phyloP scores from a whole-genome alignment of 2,113 vertebrate genomes.

The Paralichthys olivaceus region DNA sequence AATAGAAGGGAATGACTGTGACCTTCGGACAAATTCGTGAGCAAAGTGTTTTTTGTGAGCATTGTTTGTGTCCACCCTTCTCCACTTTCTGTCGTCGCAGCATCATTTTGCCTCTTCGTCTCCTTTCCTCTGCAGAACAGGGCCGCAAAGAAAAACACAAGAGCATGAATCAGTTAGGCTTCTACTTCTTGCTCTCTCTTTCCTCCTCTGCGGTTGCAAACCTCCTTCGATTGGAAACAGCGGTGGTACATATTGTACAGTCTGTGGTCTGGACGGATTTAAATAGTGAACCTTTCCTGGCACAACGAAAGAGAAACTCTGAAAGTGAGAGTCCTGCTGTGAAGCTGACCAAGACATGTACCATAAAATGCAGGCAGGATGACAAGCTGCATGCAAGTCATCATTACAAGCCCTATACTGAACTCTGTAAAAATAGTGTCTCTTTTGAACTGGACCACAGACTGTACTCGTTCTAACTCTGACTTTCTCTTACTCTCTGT shows the following conservation, averaged over 20 bases:
- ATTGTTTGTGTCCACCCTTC: constrained; percentile 45
- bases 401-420: neutral
- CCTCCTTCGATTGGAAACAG: constrained; percentile 16
- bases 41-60: constrained; percentile 58
- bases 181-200: neutral
- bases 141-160: constrained; percentile 5
- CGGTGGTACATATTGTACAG: neutral
- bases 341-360: neutral
- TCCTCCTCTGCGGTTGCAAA: constrained; percentile 8
- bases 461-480: constrained; percentile 11
- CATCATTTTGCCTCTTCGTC: constrained; percentile 29
- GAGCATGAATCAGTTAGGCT: constrained; percentile 3
- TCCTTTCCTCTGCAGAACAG: constrained; percentile 13
- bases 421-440: neutral
- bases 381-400: neutral
- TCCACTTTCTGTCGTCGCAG: constrained; percentile 24
- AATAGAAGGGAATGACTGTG: constrained; percentile 69
- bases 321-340: constrained; percentile 15
- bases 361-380: constrained; percentile 13
- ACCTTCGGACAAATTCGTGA: constrained; percentile 72
- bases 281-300: constrained; percentile 17
- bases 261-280: constrained; percentile 19
- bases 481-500: constrained; percentile 16
- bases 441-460: constrained; percentile 15
- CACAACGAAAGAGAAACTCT: constrained; percentile 1